A percentile compares a stretch with the other conserved stretches of the same genome.
phyloP scores from a whole-genome alignment of 1,140 invertebrate genomes.

The Cotesia typhae region DNA sequence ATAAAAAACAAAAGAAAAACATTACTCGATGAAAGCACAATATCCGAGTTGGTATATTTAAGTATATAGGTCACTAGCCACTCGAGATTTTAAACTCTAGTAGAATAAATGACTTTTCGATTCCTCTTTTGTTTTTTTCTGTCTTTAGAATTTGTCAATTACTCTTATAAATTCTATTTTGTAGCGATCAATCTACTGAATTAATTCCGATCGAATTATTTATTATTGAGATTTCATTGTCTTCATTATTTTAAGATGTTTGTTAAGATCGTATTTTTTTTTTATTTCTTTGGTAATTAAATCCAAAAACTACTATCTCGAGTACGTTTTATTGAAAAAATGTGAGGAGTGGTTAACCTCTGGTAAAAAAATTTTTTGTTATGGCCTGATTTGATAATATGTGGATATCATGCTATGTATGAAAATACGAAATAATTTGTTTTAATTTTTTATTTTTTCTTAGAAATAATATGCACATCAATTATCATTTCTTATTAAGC shows the following conservation, averaged over 20 bases:
- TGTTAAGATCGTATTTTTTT: no score
- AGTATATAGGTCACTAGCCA: constrained; percentile 18
- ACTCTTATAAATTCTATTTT: constrained; percentile 5
- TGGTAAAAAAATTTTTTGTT: no score
- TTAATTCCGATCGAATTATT: background rate
- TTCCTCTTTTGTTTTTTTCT: constrained; percentile 17
- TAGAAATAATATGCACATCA: no score
- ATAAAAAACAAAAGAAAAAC: background rate
- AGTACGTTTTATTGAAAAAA: no score
- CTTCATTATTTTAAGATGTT: background rate
- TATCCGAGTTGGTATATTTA: constrained; percentile 7
- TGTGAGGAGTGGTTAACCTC: no score
- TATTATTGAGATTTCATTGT: background rate
- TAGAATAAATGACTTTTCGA: constrained; percentile 23
- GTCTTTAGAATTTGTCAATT: constrained; percentile 20
- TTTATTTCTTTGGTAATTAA: no score
- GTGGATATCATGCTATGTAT: no score
- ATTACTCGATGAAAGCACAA: constrained; percentile 4
- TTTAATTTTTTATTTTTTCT: no score
- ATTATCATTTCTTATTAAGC: no score
- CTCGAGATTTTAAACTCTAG: background rate
- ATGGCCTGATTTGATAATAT: no score
- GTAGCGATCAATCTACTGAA: background rate
- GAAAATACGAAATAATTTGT: no score
- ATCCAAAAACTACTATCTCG: no score